Base-by-base conservation (phyloP, 53 echinoderm and acorn worm genomes). In the Patiria pectinifera region DNA sequence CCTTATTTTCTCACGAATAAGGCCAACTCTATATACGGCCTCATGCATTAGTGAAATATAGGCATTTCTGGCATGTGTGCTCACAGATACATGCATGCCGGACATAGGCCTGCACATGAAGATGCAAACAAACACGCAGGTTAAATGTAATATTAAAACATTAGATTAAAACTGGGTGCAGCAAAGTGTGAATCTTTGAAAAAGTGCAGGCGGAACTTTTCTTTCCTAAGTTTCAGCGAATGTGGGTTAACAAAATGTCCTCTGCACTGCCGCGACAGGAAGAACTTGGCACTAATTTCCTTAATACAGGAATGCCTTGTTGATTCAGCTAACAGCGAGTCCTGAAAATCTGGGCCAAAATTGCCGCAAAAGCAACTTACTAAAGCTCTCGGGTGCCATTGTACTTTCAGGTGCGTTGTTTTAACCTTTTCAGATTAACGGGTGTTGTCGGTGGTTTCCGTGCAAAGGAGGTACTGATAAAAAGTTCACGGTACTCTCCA, bases 361-460 rank as follows among this genome's bases (percentile, higher is more conserved):
- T 86, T 72, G 72, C 71, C 35, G 85, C 62, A 46, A 86, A 59
- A 75, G 86, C n/a, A 48, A 48, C 86, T 23, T 23, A 62, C 24
- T 48, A 24, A 75, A 53, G 86, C 86, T 71, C 75, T 72, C 19
- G 18, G 3, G 61, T 87, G 87, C 77, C 77, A 87, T 59, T 87
- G 87, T 78, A 87, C 87, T 87, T 87, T 87, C 78, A 72, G 78
- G 87, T 78, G 87, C 87, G 87, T 87, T 87, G 87, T 87, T 77
- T 87, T 87, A 87, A 87, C 87, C 87, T 87, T 87, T 87, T n/a
- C 72, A 75, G 86, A 86, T 53, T 86, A 72, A 15, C 48, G 48
- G 85, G 16, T 85, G 85, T 19, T 85, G 63, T 59, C 45, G 21
- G 60, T 62, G 84, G 84, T 84, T 43, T 84, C 84, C 60, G 63